Evolutionary conservation across 2,797 vertebrate species (phyloP).

Genomic region (Macropus fuliginosus): DNA sequence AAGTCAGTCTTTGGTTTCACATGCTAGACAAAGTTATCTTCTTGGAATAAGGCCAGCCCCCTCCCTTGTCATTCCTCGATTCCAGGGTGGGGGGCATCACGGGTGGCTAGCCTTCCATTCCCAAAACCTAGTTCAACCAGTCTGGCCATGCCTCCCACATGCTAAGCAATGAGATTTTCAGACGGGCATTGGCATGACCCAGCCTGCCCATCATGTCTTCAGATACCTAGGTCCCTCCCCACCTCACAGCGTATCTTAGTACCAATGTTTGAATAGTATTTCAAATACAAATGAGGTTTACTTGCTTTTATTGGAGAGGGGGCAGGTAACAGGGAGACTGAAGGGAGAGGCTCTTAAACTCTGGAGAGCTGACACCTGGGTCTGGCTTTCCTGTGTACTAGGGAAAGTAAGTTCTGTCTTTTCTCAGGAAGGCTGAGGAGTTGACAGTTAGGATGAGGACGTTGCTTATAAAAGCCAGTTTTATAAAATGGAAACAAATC

Average conservation of each 20-base stretch:
- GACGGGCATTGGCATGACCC: slow-evolving; percentile 56
- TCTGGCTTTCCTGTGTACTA: neutral
- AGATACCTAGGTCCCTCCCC: neutral
- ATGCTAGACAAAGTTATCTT: neutral
- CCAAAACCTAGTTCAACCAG: slow-evolving; percentile 66
- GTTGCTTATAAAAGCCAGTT: neutral
- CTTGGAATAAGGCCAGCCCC: neutral
- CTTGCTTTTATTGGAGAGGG: neutral
- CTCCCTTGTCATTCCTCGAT: neutral
- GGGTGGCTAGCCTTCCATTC: slow-evolving; percentile 35
- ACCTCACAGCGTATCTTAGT: neutral
- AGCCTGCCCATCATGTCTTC: slow-evolving; percentile 44
- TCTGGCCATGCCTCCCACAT: slow-evolving; percentile 61
- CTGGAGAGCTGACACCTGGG: neutral
- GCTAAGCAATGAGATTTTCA: slow-evolving; percentile 42
- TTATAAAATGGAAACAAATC: neutral
- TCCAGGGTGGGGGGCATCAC: slow-evolving; percentile 6
- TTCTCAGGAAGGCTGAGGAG: neutral
- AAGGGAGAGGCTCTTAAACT: neutral
- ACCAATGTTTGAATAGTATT: slow-evolving; percentile 8
- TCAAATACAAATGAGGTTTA: accelerated
- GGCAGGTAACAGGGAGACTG: neutral
- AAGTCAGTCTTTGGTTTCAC: neutral
- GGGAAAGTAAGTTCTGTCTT: neutral
- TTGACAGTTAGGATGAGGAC: neutral